Conservation (phyloP, 1,140 invertebrate species). For the Bilobella aurantiaca region DNA sequence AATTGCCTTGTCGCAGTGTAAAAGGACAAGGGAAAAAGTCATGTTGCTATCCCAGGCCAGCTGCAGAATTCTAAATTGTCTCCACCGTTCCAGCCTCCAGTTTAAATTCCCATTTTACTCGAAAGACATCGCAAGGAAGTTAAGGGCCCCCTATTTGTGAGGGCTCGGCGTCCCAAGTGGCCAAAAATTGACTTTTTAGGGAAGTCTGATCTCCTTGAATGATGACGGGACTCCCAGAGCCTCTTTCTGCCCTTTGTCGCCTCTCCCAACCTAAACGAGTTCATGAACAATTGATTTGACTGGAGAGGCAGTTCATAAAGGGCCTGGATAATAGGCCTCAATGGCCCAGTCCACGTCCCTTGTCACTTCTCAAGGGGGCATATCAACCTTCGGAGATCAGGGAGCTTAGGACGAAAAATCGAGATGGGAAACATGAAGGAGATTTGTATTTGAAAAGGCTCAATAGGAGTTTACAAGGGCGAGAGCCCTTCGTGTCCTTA, state of each 20-base stretch:
- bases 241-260: neutral
- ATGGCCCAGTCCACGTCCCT: neutral
- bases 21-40: neutral
- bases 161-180: neutral
- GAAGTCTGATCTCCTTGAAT: neutral
- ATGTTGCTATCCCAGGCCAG: neutral
- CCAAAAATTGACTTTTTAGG: conserved; percentile 9
- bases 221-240: neutral
- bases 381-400: neutral
- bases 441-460: neutral
- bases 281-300: neutral
- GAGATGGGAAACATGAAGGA: neutral
- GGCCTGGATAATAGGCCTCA: neutral
- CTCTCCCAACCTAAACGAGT: neutral
- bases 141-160: neutral
- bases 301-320: neutral
- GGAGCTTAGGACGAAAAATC: neutral
- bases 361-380: neutral
- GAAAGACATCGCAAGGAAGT: neutral
- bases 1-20: too few relatives aligned
- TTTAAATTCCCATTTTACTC: neutral
- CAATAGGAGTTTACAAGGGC: neutral
- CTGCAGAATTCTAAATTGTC: neutral
- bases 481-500: conserved; percentile 1
- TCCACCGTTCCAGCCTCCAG: neutral